Conservation (phyloP, 2,888 invertebrate genomes). For the Eugnorisma glareosa region DNA sequence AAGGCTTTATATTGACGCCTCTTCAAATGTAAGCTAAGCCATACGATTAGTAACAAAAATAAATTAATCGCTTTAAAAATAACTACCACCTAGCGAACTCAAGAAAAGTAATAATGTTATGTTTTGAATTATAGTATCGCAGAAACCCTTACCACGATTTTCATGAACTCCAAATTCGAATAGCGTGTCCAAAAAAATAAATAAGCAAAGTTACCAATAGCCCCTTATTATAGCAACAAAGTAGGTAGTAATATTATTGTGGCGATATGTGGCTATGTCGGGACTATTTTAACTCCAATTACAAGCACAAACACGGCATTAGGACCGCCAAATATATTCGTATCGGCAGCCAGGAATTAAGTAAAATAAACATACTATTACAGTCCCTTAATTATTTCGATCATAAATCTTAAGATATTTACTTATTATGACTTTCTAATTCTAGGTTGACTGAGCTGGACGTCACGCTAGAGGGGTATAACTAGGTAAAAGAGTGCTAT, state of each 20-base stretch:
- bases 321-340: slow-evolving; percentile 52
- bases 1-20: slow-evolving; percentile 78
- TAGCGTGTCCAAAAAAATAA: slow-evolving; percentile 57
- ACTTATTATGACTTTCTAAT: slow-evolving; percentile 84
- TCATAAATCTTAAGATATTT: slow-evolving; percentile 86
- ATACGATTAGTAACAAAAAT: slow-evolving; percentile 60
- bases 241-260: slow-evolving; percentile 45
- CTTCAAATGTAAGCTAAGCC: slow-evolving; percentile 70
- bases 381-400: slow-evolving; percentile 81
- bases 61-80: slow-evolving; percentile 31
- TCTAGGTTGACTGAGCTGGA: slow-evolving; percentile 77
- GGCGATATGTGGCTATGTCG: slow-evolving; percentile 38
- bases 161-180: slow-evolving; percentile 32
- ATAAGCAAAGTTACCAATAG: slow-evolving; percentile 49
- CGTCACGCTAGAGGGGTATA: slow-evolving; percentile 80
- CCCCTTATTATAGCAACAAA: slow-evolving; percentile 54
- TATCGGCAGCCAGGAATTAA: slow-evolving; percentile 70
- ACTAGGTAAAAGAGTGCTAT: slow-evolving; percentile 66
- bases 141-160: slow-evolving; percentile 31
- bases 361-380: slow-evolving; percentile 74
- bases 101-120: slow-evolving; percentile 20
- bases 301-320: slow-evolving; percentile 60
- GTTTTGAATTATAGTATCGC: slow-evolving; percentile 36
- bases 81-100: not conserved
- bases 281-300: slow-evolving; percentile 61